Evolutionary conservation across 2,888 invertebrate genomes (phyloP).

Genomic region (Drosophila prolongata): DNA sequence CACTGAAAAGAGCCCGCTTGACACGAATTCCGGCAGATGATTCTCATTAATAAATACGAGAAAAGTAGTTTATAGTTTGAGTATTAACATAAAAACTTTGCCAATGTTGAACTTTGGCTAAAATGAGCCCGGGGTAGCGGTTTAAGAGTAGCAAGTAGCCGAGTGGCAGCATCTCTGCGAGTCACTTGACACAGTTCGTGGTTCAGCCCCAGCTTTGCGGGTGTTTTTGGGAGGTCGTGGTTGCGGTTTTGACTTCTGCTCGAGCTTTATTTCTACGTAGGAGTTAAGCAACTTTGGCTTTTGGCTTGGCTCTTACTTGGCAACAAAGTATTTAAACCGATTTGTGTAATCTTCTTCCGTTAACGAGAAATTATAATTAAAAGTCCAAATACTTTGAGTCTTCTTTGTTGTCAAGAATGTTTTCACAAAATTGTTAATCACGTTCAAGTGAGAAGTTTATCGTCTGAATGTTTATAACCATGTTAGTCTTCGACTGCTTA

Average conservation of each 20-base stretch:
- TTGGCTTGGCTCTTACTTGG: slow-evolving; percentile 3
- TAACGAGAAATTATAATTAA: slow-evolving; percentile 31
- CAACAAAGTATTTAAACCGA: slow-evolving; percentile 42
- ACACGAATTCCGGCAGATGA: slow-evolving; percentile 41
- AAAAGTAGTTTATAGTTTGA: slow-evolving; percentile 45
- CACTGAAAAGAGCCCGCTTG: slow-evolving; percentile 32
- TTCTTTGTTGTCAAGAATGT: slow-evolving; percentile 4
- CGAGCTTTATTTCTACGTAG: slow-evolving; percentile 7
- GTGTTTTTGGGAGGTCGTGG: slow-evolving; percentile 12
- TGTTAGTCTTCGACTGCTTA: background rate
- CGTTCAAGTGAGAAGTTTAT: background rate
- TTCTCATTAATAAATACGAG: slow-evolving; percentile 49
- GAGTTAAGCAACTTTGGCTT: slow-evolving; percentile 31
- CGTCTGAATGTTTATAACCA: background rate
- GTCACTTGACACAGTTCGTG: slow-evolving; percentile 49
- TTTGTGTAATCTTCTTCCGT: slow-evolving; percentile 36
- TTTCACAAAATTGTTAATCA: background rate
- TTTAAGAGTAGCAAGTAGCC: slow-evolving; percentile 10
- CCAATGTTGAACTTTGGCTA: slow-evolving; percentile 43
- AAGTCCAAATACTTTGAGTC: slow-evolving; percentile 21
- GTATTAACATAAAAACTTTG: slow-evolving; percentile 56
- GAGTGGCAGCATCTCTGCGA: slow-evolving; percentile 22
- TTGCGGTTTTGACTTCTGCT: slow-evolving; percentile 6
- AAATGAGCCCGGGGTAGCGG: slow-evolving; percentile 7
- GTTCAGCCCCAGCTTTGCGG: slow-evolving; percentile 27